Evolutionary conservation across 1,140 invertebrate genomes (phyloP).

Genomic region (Drosophila arizonae): DNA sequence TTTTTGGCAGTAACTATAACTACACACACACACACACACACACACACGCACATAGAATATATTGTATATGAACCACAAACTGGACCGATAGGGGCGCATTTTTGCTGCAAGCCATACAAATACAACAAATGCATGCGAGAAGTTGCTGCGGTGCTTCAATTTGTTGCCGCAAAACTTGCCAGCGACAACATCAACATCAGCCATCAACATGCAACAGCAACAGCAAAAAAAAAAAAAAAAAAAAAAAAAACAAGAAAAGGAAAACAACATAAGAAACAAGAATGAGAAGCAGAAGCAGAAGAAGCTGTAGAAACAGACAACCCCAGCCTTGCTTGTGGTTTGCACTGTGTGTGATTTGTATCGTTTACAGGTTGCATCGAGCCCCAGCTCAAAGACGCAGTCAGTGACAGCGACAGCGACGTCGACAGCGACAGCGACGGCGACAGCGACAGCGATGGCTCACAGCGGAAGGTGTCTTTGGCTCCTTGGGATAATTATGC

Average conservation of each 20-base stretch:
- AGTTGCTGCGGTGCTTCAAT: conserved; percentile 74
- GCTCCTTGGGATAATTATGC: conserved; percentile 7
- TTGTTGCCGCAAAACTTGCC: conserved; percentile 66
- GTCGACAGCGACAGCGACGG: background rate
- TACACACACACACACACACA: conserved; percentile 7
- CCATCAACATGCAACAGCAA: conserved; percentile 29
- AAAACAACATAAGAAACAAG: background rate
- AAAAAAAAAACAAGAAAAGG: background rate
- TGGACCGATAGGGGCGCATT: conserved; percentile 74
- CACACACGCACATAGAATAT: background rate
- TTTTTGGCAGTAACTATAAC: conserved; percentile 37
- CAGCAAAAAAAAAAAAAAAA: background rate
- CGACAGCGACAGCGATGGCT: background rate
- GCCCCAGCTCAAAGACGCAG: conserved; percentile 6
- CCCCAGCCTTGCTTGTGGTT: conserved; percentile 58
- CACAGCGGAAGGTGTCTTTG: conserved; percentile 15
- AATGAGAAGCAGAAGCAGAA: background rate
- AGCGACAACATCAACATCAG: conserved; percentile 53
- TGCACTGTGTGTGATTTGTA: conserved; percentile 61
- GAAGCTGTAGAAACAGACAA: conserved; percentile 6
- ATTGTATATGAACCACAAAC: conserved; percentile 26
- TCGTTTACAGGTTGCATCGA: conserved; percentile 59
- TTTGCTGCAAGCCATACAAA: conserved; percentile 79
- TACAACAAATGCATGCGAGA: conserved; percentile 47
- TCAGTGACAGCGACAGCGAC: conserved; percentile 1